These are phyloP conservation scores for Mus pahari DNA, from an alignment of 2,113 vertebrate genomes.

Conservation along the genomic window DNA sequence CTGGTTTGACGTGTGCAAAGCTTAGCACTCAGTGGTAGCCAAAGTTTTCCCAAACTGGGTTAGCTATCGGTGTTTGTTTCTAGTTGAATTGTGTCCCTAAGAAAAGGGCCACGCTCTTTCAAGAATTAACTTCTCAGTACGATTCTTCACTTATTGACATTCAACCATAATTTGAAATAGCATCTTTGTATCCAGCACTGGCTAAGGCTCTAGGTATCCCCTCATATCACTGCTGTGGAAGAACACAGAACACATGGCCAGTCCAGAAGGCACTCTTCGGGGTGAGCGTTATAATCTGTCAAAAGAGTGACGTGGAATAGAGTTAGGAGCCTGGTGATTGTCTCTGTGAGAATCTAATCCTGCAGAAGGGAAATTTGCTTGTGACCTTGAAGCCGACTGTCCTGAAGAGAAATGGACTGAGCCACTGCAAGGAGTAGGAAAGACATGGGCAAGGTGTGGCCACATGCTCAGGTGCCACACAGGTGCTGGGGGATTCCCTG, in stretches of 20 bases:
- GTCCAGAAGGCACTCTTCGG: not conserved
- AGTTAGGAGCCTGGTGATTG: not conserved
- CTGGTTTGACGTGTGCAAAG: not conserved
- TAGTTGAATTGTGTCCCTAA: not conserved
- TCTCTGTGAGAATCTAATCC: not conserved
- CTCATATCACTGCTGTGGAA: not conserved
- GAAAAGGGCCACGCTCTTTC: not conserved
- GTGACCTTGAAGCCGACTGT: not conserved
- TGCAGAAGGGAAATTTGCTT: not conserved
- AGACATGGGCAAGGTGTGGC: rapidly evolving
- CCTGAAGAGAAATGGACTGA: not conserved
- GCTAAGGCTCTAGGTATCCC: not conserved
- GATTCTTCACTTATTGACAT: not conserved
- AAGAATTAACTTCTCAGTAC: not conserved
- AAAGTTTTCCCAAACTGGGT: not conserved
- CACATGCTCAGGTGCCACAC: rapidly evolving
- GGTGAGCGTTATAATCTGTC: not conserved
- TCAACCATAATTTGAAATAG: not conserved
- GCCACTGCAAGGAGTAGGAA: not conserved
- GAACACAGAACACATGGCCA: not conserved
- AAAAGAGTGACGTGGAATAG: not conserved
- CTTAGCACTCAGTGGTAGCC: not conserved
- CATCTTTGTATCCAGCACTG: not conserved
- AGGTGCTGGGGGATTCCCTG: not conserved
- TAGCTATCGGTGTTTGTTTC: not conserved